phyloP scores from a whole-genome alignment of 2,888 invertebrate species.

The Drosophila vallismaia region DNA sequence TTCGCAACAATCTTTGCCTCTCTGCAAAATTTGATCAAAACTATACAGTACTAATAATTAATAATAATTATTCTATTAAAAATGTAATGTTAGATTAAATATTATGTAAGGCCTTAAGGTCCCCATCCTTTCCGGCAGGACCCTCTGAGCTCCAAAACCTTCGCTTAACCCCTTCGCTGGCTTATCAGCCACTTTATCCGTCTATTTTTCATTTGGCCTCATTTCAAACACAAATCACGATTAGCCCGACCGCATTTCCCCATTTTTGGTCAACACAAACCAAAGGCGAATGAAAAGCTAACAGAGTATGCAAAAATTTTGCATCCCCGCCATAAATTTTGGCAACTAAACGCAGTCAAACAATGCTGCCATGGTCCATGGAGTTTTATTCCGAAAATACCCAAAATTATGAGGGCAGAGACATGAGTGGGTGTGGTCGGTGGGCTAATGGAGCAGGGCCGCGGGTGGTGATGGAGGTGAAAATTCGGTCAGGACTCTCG shows the following conservation, averaged over 20 bases:
- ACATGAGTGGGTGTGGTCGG: not conserved
- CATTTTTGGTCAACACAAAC: conserved; percentile 29
- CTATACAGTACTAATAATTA: not conserved
- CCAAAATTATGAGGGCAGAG: conserved; percentile 64
- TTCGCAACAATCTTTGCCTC: no score
- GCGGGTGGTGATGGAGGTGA: not conserved
- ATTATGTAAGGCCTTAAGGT: not conserved
- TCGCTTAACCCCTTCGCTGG: not conserved
- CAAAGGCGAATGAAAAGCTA: conserved; percentile 2
- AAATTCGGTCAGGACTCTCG: not conserved
- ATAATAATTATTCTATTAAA: not conserved
- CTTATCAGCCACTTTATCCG: conserved; percentile 13
- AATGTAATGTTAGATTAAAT: not conserved
- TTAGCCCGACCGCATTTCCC: conserved; percentile 58
- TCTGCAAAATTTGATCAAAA: not conserved
- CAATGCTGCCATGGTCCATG: conserved; percentile 55
- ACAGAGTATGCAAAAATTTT: conserved; percentile 42
- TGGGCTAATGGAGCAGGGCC: not conserved
- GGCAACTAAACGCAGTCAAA: conserved; percentile 55
- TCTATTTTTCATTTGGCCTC: conserved; percentile 12
- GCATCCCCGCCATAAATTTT: conserved; percentile 52
- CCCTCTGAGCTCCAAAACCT: not conserved
- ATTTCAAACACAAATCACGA: conserved; percentile 76
- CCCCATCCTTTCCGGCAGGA: not conserved
- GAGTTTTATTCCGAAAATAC: conserved; percentile 48